Evolutionary conservation across 1,140 invertebrate genomes (phyloP).

Genomic region (Drosophila mojavensis): DNA sequence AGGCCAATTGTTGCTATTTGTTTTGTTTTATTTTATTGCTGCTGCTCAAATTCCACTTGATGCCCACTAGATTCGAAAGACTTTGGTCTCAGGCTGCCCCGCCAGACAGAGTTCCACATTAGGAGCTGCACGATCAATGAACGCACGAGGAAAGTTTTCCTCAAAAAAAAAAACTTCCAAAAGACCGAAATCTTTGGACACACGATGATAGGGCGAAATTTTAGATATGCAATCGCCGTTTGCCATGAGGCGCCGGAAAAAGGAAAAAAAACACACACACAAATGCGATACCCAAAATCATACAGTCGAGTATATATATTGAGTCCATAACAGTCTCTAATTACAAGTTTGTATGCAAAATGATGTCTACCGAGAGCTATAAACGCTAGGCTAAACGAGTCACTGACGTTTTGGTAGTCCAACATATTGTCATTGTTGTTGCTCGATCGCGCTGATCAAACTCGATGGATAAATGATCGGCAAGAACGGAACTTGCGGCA

Average conservation of each 20-base stretch:
- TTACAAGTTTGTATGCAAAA: conserved; percentile 48
- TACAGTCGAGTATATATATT: conserved; percentile 7
- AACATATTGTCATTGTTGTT: neutral
- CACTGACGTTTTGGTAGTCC: neutral
- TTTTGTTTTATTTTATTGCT: no score
- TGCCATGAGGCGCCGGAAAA: conserved; percentile 14
- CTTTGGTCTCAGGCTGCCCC: no score
- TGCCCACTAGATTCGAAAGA: neutral
- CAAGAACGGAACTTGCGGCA: conserved; percentile 42
- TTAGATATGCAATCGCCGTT: conserved; percentile 29
- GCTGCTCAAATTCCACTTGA: no score
- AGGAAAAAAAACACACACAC: neutral
- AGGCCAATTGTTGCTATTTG: no score
- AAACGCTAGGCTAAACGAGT: conserved; percentile 28
- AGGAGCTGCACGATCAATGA: neutral
- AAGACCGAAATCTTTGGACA: neutral
- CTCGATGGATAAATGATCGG: conserved; percentile 2
- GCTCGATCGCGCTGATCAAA: conserved; percentile 4
- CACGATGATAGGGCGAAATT: conserved; percentile 45
- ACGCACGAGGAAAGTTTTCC: conserved; percentile 16
- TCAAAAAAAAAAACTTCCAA: no score
- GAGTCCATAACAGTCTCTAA: conserved; percentile 38
- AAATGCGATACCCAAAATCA: conserved; percentile 31
- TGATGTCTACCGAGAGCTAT: conserved; percentile 16
- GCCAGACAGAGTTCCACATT: no score